Conservation (phyloP, 2,113 vertebrate species). For the Nothocercus julius region DNA sequence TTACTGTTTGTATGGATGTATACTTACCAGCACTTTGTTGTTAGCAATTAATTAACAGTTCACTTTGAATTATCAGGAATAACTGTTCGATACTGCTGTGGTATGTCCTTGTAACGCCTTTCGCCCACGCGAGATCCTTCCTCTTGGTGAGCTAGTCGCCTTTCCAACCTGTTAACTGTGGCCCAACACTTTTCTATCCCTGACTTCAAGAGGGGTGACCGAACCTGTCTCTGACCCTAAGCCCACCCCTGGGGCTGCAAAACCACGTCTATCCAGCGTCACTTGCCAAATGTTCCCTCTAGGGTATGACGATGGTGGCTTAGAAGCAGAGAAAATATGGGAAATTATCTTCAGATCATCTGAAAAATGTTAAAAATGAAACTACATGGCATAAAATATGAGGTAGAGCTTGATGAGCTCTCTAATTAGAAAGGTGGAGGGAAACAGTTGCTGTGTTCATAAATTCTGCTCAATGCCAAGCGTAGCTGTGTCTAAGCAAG, state of each 20-base stretch:
- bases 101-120: background rate
- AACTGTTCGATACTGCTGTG: background rate
- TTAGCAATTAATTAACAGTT: background rate
- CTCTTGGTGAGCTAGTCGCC: background rate
- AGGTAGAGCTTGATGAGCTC: background rate
- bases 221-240: background rate
- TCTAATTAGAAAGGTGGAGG: background rate
- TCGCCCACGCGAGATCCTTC: accelerated
- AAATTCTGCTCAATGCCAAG: background rate
- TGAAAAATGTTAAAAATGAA: background rate
- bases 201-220: background rate
- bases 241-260: background rate
- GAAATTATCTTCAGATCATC: background rate
- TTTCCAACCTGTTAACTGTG: background rate
- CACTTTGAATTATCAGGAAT: background rate
- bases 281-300: background rate
- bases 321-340: background rate
- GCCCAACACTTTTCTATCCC: background rate
- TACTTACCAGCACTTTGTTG: background rate
- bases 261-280: background rate
- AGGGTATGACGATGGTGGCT: background rate
- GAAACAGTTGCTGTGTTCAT: background rate
- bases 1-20: background rate
- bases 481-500: background rate
- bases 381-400: no score